Evolutionary conservation across 30 jellyfish, hydroid and myxozoan genomes (phyloP), one percentile per base, ranked within the genome.

Genomic region (Pseudorhiza aurosa): DNA sequence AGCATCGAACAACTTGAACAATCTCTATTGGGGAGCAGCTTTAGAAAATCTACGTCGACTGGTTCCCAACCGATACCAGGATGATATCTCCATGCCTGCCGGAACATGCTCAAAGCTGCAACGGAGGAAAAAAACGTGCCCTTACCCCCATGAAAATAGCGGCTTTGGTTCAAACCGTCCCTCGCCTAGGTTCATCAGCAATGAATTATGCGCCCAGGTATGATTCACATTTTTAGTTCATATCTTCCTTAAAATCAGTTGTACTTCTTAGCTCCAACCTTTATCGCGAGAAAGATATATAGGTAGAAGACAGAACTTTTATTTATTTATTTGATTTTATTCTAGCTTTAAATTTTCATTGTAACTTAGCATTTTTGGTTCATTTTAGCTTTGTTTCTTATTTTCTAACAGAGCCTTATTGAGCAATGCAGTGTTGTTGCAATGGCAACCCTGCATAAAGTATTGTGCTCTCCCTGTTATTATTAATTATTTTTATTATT

Each of bases 131-230:
- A 78, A 60, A 19, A 77, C 83, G 6, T 93, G 99, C 84, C 97
- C 96, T 10, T 93, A 65, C 57, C 96, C 99, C 17, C 55, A 80
- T 15, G 96, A 93, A 30, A 35, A 71, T 6, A 83, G 96, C 69
- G 99, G 99, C 57, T 49, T 45, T 68, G 99, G 99, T 2, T 93
- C 99, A 0, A 82, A 63, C 43, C 70, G 99, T 31, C 99, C 99
- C 5, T 77, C 99, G 3, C 87, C 99, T 2, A 63, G 99, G 33
- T 31, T 55, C 32, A 87, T 93, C 50, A 93, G 99, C 82, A 93
- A 93, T 64, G 91, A 65, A 49, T 27, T 93, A 32, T 80, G 81
- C 72, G 85, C 91, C 0, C 99, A 93, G 99, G 99, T 93, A 68
- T 19, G 24, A 1, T 15, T 9, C 36, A 9, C n/a, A 15, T 42